Conservation (phyloP, 2,113 vertebrate species). For the Indicator indicator region DNA sequence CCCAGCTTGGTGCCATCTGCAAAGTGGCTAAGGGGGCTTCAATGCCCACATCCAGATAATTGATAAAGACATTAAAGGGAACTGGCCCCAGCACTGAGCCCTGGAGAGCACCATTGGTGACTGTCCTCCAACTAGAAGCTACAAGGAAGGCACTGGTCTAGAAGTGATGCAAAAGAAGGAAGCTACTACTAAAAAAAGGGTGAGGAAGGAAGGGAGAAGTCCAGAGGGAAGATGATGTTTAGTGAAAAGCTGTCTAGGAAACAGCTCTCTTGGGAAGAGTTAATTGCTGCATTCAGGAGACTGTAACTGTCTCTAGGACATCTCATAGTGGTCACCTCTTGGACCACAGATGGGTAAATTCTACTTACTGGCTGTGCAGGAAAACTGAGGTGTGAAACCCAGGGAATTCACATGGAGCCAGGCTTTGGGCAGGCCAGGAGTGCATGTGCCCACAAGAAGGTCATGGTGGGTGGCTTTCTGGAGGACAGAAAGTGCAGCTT, state of each 20-base stretch:
- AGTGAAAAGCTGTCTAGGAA: background rate
- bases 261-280: background rate
- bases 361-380: background rate
- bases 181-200: background rate
- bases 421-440: background rate
- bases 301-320: background rate
- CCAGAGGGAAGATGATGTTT: background rate
- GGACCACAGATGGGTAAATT: background rate
- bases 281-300: background rate
- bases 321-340: background rate
- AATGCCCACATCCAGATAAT: too few relatives aligned
- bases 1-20: too few relatives aligned
- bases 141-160: background rate
- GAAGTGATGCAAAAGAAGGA: background rate
- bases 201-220: background rate
- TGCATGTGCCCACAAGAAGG: background rate
- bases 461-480: background rate
- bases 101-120: too few relatives aligned
- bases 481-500: background rate
- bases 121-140: background rate
- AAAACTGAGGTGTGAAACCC: background rate
- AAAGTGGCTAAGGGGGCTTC: too few relatives aligned
- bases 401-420: constrained; percentile 6
- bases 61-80: too few relatives aligned
- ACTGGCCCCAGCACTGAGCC: too few relatives aligned